Conservation (phyloP, 2,888 invertebrate genomes). For the Nomada hirtipes region DNA sequence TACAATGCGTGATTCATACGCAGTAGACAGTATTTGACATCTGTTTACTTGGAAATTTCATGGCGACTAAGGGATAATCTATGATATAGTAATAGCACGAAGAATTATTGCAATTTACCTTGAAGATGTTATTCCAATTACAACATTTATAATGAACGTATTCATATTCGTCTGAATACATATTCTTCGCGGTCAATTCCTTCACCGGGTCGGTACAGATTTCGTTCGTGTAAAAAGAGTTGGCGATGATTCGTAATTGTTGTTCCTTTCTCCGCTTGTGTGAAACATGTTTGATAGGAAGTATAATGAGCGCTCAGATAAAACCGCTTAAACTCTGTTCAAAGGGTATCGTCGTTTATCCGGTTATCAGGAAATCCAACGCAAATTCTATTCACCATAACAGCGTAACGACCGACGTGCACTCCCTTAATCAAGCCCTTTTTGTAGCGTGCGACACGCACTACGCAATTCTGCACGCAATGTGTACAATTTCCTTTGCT, state of each 20-base stretch:
- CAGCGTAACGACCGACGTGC: constrained; percentile 35
- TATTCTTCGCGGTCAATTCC: too few species aligned
- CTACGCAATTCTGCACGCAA: constrained; percentile 54
- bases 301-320: background rate
- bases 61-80: background rate
- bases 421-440: constrained; percentile 64
- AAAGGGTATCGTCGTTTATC: constrained; percentile 23
- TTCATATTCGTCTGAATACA: too few species aligned
- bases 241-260: too few species aligned
- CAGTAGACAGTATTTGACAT: background rate
- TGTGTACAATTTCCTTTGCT: constrained; percentile 34
- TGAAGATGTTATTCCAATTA: background rate
- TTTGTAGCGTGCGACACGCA: constrained; percentile 65
- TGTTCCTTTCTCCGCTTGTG: too few species aligned
- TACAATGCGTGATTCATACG: background rate
- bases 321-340: constrained; percentile 13
- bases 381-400: constrained; percentile 23
- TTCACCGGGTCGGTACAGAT: too few species aligned
- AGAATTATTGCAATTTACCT: background rate
- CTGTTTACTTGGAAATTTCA: background rate
- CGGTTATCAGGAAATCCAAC: constrained; percentile 27
- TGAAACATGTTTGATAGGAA: background rate
- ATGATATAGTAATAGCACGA: background rate
- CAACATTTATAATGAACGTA: background rate
- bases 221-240: too few species aligned